Evolutionary conservation across 2,113 vertebrate genomes (phyloP).

Genomic region (Odontesthes bonariensis): DNA sequence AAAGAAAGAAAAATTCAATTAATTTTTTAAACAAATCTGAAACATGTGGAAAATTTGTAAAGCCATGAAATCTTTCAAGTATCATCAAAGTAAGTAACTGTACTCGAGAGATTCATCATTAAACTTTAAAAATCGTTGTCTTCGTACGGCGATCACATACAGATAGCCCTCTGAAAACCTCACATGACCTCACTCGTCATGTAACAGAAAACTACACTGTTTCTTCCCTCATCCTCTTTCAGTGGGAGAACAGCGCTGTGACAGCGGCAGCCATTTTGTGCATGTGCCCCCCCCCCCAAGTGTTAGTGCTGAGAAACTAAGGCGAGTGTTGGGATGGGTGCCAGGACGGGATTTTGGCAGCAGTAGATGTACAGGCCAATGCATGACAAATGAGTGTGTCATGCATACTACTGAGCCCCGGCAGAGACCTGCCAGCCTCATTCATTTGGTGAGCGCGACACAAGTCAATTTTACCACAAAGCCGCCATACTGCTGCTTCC

Average conservation of each 20-base stretch:
- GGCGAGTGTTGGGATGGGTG: constrained; percentile 57
- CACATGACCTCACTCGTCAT: constrained; percentile 3
- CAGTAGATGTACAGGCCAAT: constrained; percentile 41
- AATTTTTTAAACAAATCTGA: too few species aligned
- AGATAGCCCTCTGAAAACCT: not conserved
- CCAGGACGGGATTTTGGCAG: constrained; percentile 71
- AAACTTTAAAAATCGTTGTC: not conserved
- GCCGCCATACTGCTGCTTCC: not conserved
- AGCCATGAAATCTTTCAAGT: too few species aligned
- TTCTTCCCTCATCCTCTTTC: constrained; percentile 7
- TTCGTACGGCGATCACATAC: not conserved
- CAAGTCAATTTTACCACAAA: constrained; percentile 71
- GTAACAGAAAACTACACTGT: not conserved
- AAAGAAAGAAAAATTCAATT: too few species aligned
- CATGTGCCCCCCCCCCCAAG: constrained; percentile 25
- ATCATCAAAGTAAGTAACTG: not conserved
- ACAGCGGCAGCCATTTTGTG: constrained; percentile 74
- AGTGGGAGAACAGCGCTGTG: constrained; percentile 26
- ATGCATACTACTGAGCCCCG: constrained; percentile 49
- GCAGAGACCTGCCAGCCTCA: constrained; percentile 50
- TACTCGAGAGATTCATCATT: not conserved
- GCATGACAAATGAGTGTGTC: constrained; percentile 77
- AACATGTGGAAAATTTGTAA: too few species aligned
- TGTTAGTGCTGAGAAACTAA: constrained; percentile 53
- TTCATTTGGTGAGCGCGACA: constrained; percentile 61